These are phyloP conservation scores for Lepidocyrtoides sp. DNA, from an alignment of 2,888 invertebrate species.

Conservation along the genomic window DNA sequence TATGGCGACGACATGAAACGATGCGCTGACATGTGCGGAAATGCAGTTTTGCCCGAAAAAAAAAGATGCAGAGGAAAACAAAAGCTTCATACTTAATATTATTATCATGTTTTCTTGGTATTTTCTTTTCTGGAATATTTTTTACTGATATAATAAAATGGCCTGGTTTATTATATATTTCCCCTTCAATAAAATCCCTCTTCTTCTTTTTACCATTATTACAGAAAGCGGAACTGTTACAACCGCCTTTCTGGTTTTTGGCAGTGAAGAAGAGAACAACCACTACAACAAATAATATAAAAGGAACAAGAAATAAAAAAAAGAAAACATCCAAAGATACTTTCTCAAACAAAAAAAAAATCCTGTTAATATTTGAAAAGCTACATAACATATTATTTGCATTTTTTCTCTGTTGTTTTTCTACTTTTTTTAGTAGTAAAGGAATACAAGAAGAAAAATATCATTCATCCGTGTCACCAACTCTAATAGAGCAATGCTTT, in stretches of 20 bases:
- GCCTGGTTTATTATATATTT: slow-evolving; percentile 1
- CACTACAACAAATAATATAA: not conserved
- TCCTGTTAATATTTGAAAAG: not conserved
- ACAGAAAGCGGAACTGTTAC: slow-evolving; percentile 6
- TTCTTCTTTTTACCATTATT: not conserved
- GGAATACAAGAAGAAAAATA: not conserved
- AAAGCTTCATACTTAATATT: not conserved
- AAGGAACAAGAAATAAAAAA: not conserved
- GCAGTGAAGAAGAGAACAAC: not conserved
- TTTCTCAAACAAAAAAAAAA: not conserved
- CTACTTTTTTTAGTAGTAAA: not conserved
- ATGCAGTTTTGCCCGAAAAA: slow-evolving; percentile 42
- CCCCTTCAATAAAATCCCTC: not conserved
- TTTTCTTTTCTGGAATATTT: not conserved
- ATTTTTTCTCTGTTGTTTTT: slow-evolving; percentile 2
- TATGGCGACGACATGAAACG: not conserved
- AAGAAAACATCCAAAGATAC: not conserved
- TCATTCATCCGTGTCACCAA: slow-evolving; percentile 49
- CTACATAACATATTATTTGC: slow-evolving; percentile 3
- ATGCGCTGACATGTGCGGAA: slow-evolving; percentile 39
- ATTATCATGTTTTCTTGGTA: not conserved
- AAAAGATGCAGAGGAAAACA: not conserved
- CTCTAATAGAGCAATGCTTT: not conserved
- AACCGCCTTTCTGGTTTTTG: slow-evolving; percentile 8
- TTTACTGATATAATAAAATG: not conserved